Base-by-base conservation (phyloP, 2,113 vertebrate genomes). In the Hystrix brachyura region DNA sequence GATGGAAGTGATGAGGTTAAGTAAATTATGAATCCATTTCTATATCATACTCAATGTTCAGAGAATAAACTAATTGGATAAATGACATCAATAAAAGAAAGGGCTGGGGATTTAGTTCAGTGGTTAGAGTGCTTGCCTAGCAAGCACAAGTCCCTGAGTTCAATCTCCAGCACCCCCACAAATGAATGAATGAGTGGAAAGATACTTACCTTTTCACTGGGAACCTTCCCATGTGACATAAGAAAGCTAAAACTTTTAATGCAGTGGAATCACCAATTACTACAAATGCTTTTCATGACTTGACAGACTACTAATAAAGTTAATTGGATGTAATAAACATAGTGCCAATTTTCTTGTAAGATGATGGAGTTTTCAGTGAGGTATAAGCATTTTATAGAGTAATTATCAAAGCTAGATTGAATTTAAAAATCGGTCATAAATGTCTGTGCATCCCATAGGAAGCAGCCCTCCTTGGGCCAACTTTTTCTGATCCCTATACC, bases 351-450 rank as follows among this genome's bases (percentile, higher is more conserved):
- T 96, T 81, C 60, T 92, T 81, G 57, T 76, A 92, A 83, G 48
- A 93, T 10, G n/a, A n/a, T 59, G 29, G 43, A 86, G 14, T 83
- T 62, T 89, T 88, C 32, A 87, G 13, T 93, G 80, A 92, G 14
- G 12, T 62, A 15, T 67, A 72, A 76, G 62, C 85, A 55, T 93
- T 96, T 95, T 94, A 86, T 87, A 80, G 96, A 95, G 48, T 43
- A 91, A 72, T 92, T 90, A 71, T 32, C 80, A 87, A 91, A 94
- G 59, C 72, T 94, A 17, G 81, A 27, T 57, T 82, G 15, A 34
- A 79, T 32, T 64, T 95, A 32, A 90, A 94, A 76, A 32, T 85
- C 53, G 71, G 15, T 78, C 48, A 78, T 79, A 48, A 64, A 5
- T 43, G 5, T 27, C n/a, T 62, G 14, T 60, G 87, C 18, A 71